These are phyloP conservation scores for Oikopleura albicans DNA, from an alignment of 23 tunicate genomes.

Conservation along the genomic window DNA sequence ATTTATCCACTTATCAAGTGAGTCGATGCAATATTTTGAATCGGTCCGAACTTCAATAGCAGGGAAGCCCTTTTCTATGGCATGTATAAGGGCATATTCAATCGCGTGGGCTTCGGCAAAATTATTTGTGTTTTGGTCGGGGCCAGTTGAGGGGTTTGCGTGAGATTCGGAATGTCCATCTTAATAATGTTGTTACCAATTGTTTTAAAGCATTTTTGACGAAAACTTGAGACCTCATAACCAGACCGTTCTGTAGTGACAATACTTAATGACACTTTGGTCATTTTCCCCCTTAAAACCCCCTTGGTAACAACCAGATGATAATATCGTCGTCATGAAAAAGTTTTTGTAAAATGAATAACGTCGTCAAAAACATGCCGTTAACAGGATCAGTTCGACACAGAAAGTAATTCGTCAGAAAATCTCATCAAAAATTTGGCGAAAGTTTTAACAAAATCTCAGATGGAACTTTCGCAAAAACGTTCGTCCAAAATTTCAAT, in stretches of 20 bases:
- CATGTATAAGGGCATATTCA: not conserved
- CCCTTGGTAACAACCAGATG: too few relatives aligned
- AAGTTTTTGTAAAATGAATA: too few relatives aligned
- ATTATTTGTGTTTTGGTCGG: not conserved
- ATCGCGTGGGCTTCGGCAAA: not conserved
- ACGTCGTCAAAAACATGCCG: too few relatives aligned
- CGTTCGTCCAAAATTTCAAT: too few relatives aligned
- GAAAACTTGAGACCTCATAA: not conserved
- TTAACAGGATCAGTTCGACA: too few relatives aligned
- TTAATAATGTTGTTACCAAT: too few relatives aligned
- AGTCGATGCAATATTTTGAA: not conserved
- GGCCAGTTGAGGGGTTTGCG: not conserved
- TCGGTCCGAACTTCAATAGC: not conserved
- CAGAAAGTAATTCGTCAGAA: too few relatives aligned
- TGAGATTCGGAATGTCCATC: not conserved
- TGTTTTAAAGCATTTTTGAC: too few relatives aligned
- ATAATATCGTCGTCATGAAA: too few relatives aligned
- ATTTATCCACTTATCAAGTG: not conserved
- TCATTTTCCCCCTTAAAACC: too few relatives aligned
- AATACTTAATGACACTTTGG: too few relatives aligned
- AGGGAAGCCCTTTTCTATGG: slow-evolving; percentile 3
- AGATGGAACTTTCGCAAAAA: too few relatives aligned
- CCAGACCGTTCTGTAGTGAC: not conserved
- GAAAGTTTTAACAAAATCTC: not conserved
- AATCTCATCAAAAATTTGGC: not conserved